Conservation (phyloP, 2,797 vertebrate species). For the Manis javanica region DNA sequence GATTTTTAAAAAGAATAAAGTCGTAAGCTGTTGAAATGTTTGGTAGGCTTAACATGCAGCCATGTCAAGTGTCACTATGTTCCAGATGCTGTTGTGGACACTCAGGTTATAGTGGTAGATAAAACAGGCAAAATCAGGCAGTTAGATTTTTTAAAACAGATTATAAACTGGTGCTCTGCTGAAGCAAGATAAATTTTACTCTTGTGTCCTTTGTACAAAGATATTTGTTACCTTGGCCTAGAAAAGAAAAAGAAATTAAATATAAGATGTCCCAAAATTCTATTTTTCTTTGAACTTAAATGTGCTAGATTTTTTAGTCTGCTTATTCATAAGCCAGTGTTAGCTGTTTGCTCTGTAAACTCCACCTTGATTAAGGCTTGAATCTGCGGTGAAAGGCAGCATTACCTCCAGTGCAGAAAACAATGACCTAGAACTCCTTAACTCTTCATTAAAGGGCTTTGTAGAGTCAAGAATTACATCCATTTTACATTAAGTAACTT, state of each 20-base stretch:
- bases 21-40: background rate
- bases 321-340: background rate
- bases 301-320: conserved; percentile 19
- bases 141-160: background rate
- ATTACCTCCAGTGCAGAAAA: conserved; percentile 54
- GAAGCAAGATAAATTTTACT: conserved; percentile 42
- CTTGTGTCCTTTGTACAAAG: conserved; percentile 43
- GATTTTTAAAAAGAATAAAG: background rate
- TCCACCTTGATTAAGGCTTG: conserved; percentile 45
- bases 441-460: conserved; percentile 50
- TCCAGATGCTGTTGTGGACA: background rate
- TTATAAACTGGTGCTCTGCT: background rate
- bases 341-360: conserved; percentile 40
- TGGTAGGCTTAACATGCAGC: background rate
- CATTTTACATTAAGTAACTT: conserved; percentile 22
- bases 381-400: conserved; percentile 16
- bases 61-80: background rate
- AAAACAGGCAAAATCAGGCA: background rate
- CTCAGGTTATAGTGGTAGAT: background rate
- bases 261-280: conserved; percentile 42
- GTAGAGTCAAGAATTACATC: conserved; percentile 29
- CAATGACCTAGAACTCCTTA: conserved; percentile 58
- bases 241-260: background rate
- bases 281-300: conserved; percentile 49
- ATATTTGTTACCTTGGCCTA: background rate